Evolutionary conservation across 2,888 invertebrate species (phyloP).

Genomic region (Metellina segmentata): DNA sequence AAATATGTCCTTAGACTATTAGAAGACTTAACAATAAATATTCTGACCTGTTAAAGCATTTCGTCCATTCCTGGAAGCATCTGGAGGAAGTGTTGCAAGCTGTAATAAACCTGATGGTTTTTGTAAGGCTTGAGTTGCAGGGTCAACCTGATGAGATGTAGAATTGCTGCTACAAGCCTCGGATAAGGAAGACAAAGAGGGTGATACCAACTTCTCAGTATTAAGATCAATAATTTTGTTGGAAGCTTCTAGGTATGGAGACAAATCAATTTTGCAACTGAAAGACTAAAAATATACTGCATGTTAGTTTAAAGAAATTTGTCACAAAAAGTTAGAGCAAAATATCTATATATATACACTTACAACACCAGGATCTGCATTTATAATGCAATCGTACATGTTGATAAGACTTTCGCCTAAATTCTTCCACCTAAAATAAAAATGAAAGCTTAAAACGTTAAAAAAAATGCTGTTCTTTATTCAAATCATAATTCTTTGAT

Average conservation of each 20-base stretch:
- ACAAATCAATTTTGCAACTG: slow-evolving; percentile 79
- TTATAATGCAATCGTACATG: slow-evolving; percentile 80
- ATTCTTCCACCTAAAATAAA: slow-evolving; percentile 80
- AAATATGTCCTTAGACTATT: background rate
- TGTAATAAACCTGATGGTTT: slow-evolving; percentile 53
- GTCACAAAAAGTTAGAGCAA: too few relatives aligned
- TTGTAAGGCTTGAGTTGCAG: background rate
- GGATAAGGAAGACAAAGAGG: slow-evolving; percentile 71
- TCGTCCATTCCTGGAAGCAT: background rate
- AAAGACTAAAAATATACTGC: slow-evolving; percentile 79
- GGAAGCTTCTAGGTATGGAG: slow-evolving; percentile 71
- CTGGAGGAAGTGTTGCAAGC: slow-evolving; percentile 13
- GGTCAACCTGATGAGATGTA: background rate
- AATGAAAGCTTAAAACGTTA: background rate
- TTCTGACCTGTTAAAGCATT: slow-evolving; percentile 9
- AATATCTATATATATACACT: slow-evolving; percentile 71
- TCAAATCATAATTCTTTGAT: background rate
- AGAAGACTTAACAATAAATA: background rate
- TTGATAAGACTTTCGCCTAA: slow-evolving; percentile 80
- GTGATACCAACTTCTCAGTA: slow-evolving; percentile 36
- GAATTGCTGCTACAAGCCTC: slow-evolving; percentile 68
- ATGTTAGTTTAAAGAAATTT: background rate
- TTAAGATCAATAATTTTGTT: slow-evolving; percentile 22
- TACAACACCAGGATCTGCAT: slow-evolving; percentile 79
- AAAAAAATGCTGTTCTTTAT: background rate